Evolutionary conservation across 2,797 vertebrate genomes (phyloP).

Genomic region (Myripristis jacobus): DNA sequence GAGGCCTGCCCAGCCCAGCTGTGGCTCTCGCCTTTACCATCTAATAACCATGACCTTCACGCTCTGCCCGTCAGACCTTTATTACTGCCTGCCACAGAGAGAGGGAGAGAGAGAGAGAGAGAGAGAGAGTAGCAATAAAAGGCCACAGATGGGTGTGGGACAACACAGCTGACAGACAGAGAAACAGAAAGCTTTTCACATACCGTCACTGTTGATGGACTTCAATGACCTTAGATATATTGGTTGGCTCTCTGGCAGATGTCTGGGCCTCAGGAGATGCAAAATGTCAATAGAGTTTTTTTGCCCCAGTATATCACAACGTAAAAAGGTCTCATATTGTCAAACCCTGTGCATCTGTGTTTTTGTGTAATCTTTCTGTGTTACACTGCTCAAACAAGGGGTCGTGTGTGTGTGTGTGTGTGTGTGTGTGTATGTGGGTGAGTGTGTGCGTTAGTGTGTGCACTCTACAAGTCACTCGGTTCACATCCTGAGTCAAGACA

Average conservation of each 20-base stretch:
- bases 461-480: slow-evolving; percentile 44
- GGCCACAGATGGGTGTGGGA: slow-evolving; percentile 74
- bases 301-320: slow-evolving; percentile 27
- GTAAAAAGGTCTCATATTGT: slow-evolving; percentile 18
- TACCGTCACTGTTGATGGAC: slow-evolving; percentile 62
- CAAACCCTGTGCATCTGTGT: slow-evolving; percentile 15
- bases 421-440: not conserved
- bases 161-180: slow-evolving; percentile 71
- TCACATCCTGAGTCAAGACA: slow-evolving; percentile 73
- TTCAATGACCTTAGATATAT: slow-evolving; percentile 60
- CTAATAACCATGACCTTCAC: slow-evolving; percentile 83
- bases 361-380: slow-evolving; percentile 33
- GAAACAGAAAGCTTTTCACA: slow-evolving; percentile 74
- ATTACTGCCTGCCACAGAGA: slow-evolving; percentile 74
- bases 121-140: slow-evolving; percentile 71
- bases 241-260: slow-evolving; percentile 51
- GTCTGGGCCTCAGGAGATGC: slow-evolving; percentile 31
- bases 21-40: slow-evolving; percentile 78
- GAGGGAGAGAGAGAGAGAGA: slow-evolving; percentile 28
- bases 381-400: not conserved
- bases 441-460: not conserved
- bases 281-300: slow-evolving; percentile 25
- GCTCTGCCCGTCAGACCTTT: slow-evolving; percentile 80
- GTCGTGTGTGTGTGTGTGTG: slow-evolving; percentile 12
- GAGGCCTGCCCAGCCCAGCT: slow-evolving; percentile 78